phyloP scores from a whole-genome alignment of 2,797 vertebrate species.

The Sebastolobus altivelis region DNA sequence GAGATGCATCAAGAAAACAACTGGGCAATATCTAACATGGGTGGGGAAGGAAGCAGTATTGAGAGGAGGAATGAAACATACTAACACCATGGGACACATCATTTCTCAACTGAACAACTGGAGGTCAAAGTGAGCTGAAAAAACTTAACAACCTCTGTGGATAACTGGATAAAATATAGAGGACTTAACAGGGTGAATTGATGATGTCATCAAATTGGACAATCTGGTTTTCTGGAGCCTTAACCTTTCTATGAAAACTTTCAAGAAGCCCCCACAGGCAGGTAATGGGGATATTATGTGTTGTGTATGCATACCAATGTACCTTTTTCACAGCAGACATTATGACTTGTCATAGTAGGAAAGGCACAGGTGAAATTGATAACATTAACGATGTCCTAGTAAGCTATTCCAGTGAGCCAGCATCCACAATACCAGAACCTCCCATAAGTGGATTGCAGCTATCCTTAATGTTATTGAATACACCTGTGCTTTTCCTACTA shows the following conservation, averaged over 20 bases:
- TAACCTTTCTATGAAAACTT: background rate
- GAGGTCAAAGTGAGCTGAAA: background rate
- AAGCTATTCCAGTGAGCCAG: too few relatives aligned
- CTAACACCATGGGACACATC: background rate
- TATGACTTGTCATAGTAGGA: too few relatives aligned
- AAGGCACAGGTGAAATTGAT: too few relatives aligned
- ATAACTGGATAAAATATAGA: background rate
- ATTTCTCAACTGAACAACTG: background rate
- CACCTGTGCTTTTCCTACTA: too few relatives aligned
- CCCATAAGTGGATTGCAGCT: too few relatives aligned
- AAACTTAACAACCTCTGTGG: background rate
- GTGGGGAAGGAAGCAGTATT: background rate
- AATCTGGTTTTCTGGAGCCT: background rate
- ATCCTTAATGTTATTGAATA: too few relatives aligned
- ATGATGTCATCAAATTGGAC: background rate
- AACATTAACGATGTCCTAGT: too few relatives aligned
- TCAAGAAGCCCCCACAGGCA: background rate
- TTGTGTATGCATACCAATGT: background rate
- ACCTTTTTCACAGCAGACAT: too few relatives aligned
- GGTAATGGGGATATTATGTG: background rate
- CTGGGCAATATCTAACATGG: background rate
- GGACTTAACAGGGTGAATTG: background rate
- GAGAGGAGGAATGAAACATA: background rate
- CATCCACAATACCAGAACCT: too few relatives aligned
- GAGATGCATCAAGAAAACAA: background rate